Percentiles rank a stretch among this genome's conserved stretches.
Conservation (phyloP, 1,140 invertebrate genomes). For the Panonychus citri region DNA sequence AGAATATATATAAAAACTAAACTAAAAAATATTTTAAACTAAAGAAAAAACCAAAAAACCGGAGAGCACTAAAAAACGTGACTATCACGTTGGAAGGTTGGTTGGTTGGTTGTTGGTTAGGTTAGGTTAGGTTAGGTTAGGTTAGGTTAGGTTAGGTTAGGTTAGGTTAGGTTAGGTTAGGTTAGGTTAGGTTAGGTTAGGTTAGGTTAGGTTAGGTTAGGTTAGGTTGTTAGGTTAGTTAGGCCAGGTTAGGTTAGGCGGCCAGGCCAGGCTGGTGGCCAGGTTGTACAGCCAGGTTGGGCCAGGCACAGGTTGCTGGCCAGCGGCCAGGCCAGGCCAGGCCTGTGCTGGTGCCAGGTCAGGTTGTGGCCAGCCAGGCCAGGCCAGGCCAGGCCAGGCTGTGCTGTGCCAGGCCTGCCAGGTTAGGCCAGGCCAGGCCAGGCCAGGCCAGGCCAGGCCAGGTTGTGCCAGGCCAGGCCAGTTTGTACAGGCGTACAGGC, state of each 20-base stretch:
- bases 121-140: slow-evolving; percentile 11
- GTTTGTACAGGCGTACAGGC: slow-evolving; percentile 4
- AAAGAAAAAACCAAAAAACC: slow-evolving; percentile 1
- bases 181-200: slow-evolving; percentile 11
- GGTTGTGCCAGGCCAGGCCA: slow-evolving; percentile 14
- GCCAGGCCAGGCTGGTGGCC: slow-evolving; percentile 13
- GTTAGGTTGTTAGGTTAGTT: slow-evolving; percentile 3
- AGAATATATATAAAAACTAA: no score
- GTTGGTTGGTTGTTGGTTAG: slow-evolving; percentile 10
- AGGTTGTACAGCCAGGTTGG: slow-evolving; percentile 16
- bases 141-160: slow-evolving; percentile 11
- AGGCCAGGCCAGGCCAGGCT: slow-evolving; percentile 13
- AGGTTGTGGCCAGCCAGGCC: slow-evolving; percentile 13
- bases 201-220: slow-evolving; percentile 12
- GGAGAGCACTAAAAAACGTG: slow-evolving; percentile 1
- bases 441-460: slow-evolving; percentile 16
- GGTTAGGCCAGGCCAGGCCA: slow-evolving; percentile 6
- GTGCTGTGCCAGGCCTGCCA: slow-evolving; percentile 12
- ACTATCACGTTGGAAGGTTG: slow-evolving; percentile 2
- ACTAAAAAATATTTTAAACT: no score
- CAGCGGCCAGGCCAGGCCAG: slow-evolving; percentile 6
- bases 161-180: slow-evolving; percentile 10
- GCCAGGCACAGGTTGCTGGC: slow-evolving; percentile 13
- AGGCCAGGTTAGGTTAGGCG: background rate
- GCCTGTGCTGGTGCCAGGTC: slow-evolving; percentile 2